phyloP scores from a whole-genome alignment of 2,888 invertebrate species.

The Cristatella mucedo region DNA sequence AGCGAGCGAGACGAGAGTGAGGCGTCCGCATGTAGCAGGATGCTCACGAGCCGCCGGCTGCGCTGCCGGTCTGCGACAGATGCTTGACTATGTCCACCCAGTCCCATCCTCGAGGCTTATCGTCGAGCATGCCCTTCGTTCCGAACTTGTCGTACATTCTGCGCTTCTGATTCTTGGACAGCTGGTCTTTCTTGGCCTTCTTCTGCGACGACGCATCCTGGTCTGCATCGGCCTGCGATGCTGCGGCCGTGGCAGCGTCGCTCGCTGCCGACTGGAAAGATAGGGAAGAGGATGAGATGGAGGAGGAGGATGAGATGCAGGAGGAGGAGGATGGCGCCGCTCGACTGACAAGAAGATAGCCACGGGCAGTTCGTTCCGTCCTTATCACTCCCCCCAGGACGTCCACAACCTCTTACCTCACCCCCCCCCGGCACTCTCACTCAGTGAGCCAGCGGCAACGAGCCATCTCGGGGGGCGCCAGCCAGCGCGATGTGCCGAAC shows the following conservation, averaged over 20 bases:
- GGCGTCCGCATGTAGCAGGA: no score
- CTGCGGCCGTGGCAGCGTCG: slow-evolving; percentile 36
- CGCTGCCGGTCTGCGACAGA: slow-evolving; percentile 52
- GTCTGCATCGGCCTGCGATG: slow-evolving; percentile 46
- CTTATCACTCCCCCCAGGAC: no score
- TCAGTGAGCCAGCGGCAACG: no score
- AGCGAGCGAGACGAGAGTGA: no score
- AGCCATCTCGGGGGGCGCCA: no score
- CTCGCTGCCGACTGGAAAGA: not conserved
- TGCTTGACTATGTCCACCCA: slow-evolving; percentile 95
- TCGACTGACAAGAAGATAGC: no score
- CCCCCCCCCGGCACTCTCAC: no score
- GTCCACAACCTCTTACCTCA: no score
- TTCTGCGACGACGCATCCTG: slow-evolving; percentile 14
- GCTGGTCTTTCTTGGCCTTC: slow-evolving; percentile 48
- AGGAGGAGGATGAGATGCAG: not conserved
- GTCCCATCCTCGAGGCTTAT: slow-evolving; percentile 72
- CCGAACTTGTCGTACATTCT: slow-evolving; percentile 71
- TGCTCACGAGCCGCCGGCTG: slow-evolving; percentile 9
- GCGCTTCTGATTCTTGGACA: slow-evolving; percentile 80
- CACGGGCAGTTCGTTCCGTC: no score
- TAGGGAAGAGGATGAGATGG: not conserved
- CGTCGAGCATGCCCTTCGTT: slow-evolving; percentile 49
- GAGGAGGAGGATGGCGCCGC: no score
- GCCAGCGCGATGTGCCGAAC: no score